A percentile compares a stretch with the other conserved stretches of the same genome.
These are phyloP conservation scores for Malacoctenus gilli DNA, from an alignment of 2,797 vertebrate genomes.

Conservation along the genomic window DNA sequence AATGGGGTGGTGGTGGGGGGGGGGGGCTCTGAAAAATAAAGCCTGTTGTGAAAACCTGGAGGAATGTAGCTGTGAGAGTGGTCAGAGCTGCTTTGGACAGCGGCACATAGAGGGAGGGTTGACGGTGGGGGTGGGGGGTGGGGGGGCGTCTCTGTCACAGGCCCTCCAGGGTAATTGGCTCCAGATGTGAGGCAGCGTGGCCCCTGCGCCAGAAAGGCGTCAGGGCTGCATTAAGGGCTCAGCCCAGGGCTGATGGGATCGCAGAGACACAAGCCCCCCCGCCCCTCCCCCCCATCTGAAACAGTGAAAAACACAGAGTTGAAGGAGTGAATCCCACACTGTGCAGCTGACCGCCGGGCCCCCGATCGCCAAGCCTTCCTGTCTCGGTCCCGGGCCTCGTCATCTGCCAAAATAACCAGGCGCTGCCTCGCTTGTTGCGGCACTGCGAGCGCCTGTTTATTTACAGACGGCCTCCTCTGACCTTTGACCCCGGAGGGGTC, in stretches of 20 bases:
- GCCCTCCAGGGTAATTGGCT: slow-evolving; percentile 90
- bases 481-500: slow-evolving; percentile 29
- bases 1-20: not conserved
- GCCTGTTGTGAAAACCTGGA: slow-evolving; percentile 48
- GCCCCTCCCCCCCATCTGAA: slow-evolving; percentile 18
- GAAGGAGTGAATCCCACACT: slow-evolving; percentile 50
- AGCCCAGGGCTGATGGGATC: slow-evolving; percentile 72
- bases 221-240: slow-evolving; percentile 82
- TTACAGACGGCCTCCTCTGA: slow-evolving; percentile 36
- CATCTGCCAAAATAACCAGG: slow-evolving; percentile 44
- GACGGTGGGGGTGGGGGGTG: slow-evolving; percentile 43
- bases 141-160: slow-evolving; percentile 85
- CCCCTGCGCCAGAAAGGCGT: slow-evolving; percentile 88
- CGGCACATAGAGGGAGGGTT: slow-evolving; percentile 33
- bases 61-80: slow-evolving; percentile 66
- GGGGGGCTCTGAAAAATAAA: slow-evolving; percentile 42
- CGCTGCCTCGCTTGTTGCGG: slow-evolving; percentile 17
- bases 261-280: slow-evolving; percentile 55
- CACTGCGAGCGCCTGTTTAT: slow-evolving; percentile 28
- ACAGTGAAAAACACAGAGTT: not conserved
- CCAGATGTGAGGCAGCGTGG: slow-evolving; percentile 88
- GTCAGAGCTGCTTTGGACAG: slow-evolving; percentile 58
- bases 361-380: slow-evolving; percentile 11
- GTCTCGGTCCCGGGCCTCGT: slow-evolving; percentile 23
- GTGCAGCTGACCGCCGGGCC: slow-evolving; percentile 53